A percentile compares a stretch with the other conserved stretches of the same genome.
phyloP scores from a whole-genome alignment of 1,140 invertebrate genomes.

The Aphaenogaster rudis region DNA sequence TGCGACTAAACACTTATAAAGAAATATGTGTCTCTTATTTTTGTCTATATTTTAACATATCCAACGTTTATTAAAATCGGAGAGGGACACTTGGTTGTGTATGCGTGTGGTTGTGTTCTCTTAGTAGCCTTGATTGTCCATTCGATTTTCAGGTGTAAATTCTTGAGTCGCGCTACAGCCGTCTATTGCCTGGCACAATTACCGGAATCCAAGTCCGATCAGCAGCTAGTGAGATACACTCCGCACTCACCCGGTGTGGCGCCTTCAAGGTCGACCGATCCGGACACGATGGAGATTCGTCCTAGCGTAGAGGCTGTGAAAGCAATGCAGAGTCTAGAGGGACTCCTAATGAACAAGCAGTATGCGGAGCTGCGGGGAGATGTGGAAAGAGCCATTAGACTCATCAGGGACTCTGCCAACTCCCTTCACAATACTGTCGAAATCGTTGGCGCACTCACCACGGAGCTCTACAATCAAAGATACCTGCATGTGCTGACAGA shows the following conservation, averaged over 20 bases:
- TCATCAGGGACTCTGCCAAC: constrained; percentile 86
- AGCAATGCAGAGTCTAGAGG: constrained; percentile 84
- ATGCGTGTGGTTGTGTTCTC: no score
- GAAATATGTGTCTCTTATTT: no score
- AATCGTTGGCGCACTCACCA: constrained; percentile 80
- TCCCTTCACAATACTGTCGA: constrained; percentile 86
- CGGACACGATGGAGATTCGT: constrained; percentile 82
- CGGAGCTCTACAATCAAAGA: constrained; percentile 84
- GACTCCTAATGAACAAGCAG: constrained; percentile 84
- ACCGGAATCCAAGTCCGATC: constrained; percentile 84
- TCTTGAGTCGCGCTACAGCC: constrained; percentile 83
- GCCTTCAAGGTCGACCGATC: constrained; percentile 70
- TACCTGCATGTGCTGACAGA: constrained; percentile 85
- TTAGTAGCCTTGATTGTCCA: background rate
- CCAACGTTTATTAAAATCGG: no score
- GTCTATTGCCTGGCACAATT: constrained; percentile 86
- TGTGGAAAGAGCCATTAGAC: constrained; percentile 84
- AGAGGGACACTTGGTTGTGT: no score
- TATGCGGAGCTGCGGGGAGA: constrained; percentile 84
- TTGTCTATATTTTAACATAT: no score
- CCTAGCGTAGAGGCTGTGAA: constrained; percentile 86
- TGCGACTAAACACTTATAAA: no score
- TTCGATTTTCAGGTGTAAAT: constrained; percentile 82
- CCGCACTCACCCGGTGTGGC: constrained; percentile 82
- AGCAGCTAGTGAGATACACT: constrained; percentile 78